Evolutionary conservation across 2,888 invertebrate species (phyloP), one percentile per base, ranked within the genome.

Genomic region (Sicus ferrugineus): DNA sequence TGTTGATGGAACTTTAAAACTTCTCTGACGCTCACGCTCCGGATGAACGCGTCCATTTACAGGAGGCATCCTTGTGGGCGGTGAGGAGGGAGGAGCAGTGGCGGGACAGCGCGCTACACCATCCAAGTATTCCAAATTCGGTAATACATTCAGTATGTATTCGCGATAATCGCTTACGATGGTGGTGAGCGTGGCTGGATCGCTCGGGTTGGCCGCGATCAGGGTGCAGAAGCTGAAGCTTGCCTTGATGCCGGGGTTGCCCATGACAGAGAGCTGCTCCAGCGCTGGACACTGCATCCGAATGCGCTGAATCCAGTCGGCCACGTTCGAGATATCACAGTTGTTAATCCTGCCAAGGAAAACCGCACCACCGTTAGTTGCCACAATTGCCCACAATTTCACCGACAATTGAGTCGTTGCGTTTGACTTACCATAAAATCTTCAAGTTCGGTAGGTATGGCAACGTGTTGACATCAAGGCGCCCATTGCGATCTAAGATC

Each of bases 401-500:
- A 50, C 34, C 86, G 79, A 89, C 93, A 95, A 96, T 28, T 95
- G 84, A 52, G 95, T 88, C 79, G 90, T 90, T 23, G 96, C 83
- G 75, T 89, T 89, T n/a, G 28, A 50, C 34, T 86, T 79, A 89
- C 93, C 95, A 96, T 28, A 96, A 84, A 52, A 95, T 88, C 79
- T 90, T 90, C 23, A 96, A 83, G 75, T 89, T 89, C 0, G 92
- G 91, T 82, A 94, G 83, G 50, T 88, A 88, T 0, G 95, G 95
- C 61, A 95, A 87, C 16, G 88, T 86, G 42, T 91, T 90, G 65
- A 89, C 88, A 54, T 92, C 90, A 31, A 90, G 89, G 69, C 94
- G 89, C 2, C 88, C 87, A 80, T 96, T 96, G 76, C 92, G 90
- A 83, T 96, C 96, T 74, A 94, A 88, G 75, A 95, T 94, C 16